These are phyloP conservation scores for Pyrgus malvae DNA, from an alignment of 2,888 invertebrate species.

Conservation along the genomic window DNA sequence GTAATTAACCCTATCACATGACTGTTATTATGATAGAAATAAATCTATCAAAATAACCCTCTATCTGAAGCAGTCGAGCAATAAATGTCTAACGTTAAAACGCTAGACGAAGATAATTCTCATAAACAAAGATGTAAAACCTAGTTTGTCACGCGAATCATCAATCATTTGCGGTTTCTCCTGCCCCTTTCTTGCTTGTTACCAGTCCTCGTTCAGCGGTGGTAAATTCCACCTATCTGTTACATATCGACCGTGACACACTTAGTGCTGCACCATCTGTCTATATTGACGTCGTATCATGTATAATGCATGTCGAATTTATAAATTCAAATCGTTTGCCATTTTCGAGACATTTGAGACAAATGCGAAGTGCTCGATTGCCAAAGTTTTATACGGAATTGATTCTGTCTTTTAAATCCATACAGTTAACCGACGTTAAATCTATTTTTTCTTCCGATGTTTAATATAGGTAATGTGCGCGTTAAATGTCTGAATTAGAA, in stretches of 20 bases:
- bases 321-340: slow-evolving; percentile 2
- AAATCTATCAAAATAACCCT: too few relatives aligned
- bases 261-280: slow-evolving; percentile 25
- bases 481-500: too few relatives aligned
- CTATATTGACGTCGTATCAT: slow-evolving; percentile 22
- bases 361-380: too few relatives aligned
- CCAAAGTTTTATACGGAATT: too few relatives aligned
- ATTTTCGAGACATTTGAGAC: slow-evolving; percentile 3
- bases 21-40: too few relatives aligned
- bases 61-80: too few relatives aligned
- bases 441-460: too few relatives aligned
- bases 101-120: neutral
- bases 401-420: too few relatives aligned
- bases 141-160: slow-evolving; percentile 35
- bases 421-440: too few relatives aligned
- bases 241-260: slow-evolving; percentile 20
- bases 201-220: slow-evolving; percentile 6
- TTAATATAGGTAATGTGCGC: neutral
- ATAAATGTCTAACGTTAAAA: neutral
- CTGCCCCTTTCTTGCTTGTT: slow-evolving; percentile 32
- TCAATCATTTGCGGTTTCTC: slow-evolving; percentile 40
- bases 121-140: neutral
- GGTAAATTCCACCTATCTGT: slow-evolving; percentile 22
- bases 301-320: slow-evolving; percentile 26
- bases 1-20: too few relatives aligned